phyloP scores from a whole-genome alignment of 2,797 vertebrate genomes.

The Hemibagrus guttatus region DNA sequence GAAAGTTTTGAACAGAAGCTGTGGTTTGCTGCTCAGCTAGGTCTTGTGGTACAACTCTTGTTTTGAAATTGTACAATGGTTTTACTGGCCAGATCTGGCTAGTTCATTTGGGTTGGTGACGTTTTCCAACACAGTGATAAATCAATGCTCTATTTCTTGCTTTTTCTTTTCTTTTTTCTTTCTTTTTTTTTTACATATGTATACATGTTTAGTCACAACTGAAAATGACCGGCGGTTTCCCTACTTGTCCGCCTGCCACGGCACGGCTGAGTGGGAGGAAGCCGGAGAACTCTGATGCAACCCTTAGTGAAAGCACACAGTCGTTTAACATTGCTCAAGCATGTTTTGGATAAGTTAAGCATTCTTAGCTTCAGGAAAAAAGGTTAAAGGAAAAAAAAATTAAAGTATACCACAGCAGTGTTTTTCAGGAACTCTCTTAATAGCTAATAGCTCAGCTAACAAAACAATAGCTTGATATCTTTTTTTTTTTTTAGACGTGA shows the following conservation, averaged over 20 bases:
- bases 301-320: background rate
- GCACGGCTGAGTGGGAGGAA: background rate
- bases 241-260: background rate
- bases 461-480: background rate
- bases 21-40: background rate
- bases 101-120: background rate
- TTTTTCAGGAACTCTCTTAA: background rate
- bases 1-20: conserved; percentile 28
- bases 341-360: background rate
- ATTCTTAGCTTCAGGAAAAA: background rate
- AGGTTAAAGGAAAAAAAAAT: no score
- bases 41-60: background rate
- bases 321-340: background rate
- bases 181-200: no score
- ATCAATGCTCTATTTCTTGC: background rate
- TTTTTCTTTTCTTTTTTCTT: no score
- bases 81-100: background rate
- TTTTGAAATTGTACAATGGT: background rate
- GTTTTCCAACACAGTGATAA: background rate
- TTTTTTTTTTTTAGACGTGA: background rate
- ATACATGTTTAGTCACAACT: no score
- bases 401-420: no score
- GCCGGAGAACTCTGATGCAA: background rate
- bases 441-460: background rate
- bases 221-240: background rate